Conservation (phyloP, 2,888 invertebrate species). For the Seladonia tumulorum region DNA sequence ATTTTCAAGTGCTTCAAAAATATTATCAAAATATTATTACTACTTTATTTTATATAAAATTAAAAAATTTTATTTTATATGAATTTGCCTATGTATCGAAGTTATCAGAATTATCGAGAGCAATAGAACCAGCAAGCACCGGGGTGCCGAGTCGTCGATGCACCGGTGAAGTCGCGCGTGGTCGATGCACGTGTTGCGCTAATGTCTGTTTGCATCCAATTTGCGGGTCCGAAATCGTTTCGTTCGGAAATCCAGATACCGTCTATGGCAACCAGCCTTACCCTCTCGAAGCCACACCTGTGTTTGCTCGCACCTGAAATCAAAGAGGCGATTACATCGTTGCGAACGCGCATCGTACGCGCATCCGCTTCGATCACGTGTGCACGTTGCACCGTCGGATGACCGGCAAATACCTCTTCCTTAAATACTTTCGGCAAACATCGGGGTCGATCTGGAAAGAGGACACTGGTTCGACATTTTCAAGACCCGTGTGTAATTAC, state of each 20-base stretch:
- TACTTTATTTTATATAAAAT: too few relatives aligned
- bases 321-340: conserved; percentile 69
- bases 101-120: not conserved
- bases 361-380: conserved; percentile 51
- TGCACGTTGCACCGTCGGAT: conserved; percentile 14
- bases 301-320: conserved; percentile 83
- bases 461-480: not conserved
- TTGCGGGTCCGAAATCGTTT: conserved; percentile 23
- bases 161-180: not conserved
- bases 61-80: too few relatives aligned
- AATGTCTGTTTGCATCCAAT: conserved; percentile 17
- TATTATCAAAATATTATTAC: too few relatives aligned
- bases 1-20: too few relatives aligned
- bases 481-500: not conserved
- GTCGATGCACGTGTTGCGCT: not conserved
- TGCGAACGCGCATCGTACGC: conserved; percentile 37
- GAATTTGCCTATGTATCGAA: not conserved
- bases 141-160: not conserved
- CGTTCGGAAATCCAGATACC: conserved; percentile 14
- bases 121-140: not conserved
- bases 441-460: not conserved
- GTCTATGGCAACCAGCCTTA: conserved; percentile 18
- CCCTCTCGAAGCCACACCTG: conserved; percentile 76
- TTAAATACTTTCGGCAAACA: conserved; percentile 55
- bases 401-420: conserved; percentile 23